These are phyloP conservation scores for Meriones psammophilus DNA, from an alignment of 2,797 vertebrate genomes.

Conservation along the genomic window DNA sequence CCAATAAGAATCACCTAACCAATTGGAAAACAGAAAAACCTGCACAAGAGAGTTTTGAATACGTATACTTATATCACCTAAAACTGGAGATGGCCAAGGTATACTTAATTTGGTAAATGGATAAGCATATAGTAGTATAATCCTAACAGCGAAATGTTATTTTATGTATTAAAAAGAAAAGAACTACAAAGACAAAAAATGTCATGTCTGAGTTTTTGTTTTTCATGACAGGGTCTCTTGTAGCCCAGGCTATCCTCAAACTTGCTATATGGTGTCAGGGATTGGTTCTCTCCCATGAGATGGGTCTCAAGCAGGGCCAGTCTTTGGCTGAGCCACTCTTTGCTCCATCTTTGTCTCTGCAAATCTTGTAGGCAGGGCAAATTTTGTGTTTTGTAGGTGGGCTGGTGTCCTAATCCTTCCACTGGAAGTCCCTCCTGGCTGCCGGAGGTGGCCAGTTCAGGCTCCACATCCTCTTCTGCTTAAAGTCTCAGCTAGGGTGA, in stretches of 20 bases:
- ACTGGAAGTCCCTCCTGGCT: too few relatives aligned
- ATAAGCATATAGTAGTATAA: background rate
- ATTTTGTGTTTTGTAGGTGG: too few relatives aligned
- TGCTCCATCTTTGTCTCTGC: too few relatives aligned
- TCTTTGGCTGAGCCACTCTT: too few relatives aligned
- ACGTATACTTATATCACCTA: constrained; percentile 18
- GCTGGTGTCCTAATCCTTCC: too few relatives aligned
- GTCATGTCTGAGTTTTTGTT: background rate
- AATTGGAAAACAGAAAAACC: constrained; percentile 33
- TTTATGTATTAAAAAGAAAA: constrained; percentile 39
- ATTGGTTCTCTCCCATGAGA: too few relatives aligned
- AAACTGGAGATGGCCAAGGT: constrained; percentile 50
- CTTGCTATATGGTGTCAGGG: too few relatives aligned
- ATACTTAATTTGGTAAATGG: constrained; percentile 17
- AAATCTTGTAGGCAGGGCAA: too few relatives aligned
- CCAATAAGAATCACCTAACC: constrained; percentile 22
- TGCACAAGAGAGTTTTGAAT: background rate
- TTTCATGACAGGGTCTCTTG: background rate
- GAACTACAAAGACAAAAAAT: background rate
- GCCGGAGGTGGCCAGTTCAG: too few relatives aligned
- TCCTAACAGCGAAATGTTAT: background rate
- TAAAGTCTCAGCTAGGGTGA: too few relatives aligned
- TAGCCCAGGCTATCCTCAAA: background rate
- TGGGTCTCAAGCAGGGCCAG: too few relatives aligned
- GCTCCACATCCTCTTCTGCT: too few relatives aligned